Percentiles rank a stretch among this genome's conserved stretches.
phyloP scores from a whole-genome alignment of 2,797 vertebrate genomes.

The Salarias fasciatus region DNA sequence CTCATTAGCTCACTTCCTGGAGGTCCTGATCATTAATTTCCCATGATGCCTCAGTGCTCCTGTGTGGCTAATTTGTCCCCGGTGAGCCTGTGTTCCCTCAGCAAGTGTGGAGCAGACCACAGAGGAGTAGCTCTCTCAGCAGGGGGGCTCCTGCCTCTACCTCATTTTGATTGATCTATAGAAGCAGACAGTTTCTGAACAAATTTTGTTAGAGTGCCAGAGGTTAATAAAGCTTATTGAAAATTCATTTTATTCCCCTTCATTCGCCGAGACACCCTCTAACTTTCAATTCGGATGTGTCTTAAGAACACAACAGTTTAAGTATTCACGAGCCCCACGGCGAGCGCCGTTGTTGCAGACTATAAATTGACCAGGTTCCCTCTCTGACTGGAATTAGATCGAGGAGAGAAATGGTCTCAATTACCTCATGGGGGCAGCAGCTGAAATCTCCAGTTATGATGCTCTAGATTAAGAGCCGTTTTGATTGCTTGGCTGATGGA shows the following conservation, averaged over 20 bases:
- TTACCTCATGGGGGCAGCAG: conserved; percentile 47
- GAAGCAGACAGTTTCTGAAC: conserved; percentile 37
- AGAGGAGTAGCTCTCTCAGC: conserved; percentile 46
- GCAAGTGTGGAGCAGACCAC: conserved; percentile 55
- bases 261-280: conserved; percentile 9
- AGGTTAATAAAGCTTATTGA: conserved; percentile 50
- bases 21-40: conserved; percentile 83
- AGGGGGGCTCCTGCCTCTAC: conserved; percentile 37
- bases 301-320: conserved; percentile 42
- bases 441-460: conserved; percentile 50
- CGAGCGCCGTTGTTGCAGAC: conserved; percentile 34
- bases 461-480: conserved; percentile 41
- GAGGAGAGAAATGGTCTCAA: conserved; percentile 55
- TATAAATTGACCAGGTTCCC: conserved; percentile 49
- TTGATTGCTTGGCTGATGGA: conserved; percentile 60
- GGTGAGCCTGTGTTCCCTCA: conserved; percentile 62
- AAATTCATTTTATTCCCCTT: conserved; percentile 44
- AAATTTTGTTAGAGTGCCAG: conserved; percentile 41
- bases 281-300: conserved; percentile 49
- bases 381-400: conserved; percentile 46
- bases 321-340: conserved; percentile 46
- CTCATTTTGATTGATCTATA: conserved; percentile 58
- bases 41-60: conserved; percentile 79
- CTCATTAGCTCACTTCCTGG: conserved; percentile 83
- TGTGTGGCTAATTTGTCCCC: conserved; percentile 80